These are phyloP conservation scores for Belonocnema kinseyi DNA, from an alignment of 1,140 invertebrate genomes.

Conservation along the genomic window DNA sequence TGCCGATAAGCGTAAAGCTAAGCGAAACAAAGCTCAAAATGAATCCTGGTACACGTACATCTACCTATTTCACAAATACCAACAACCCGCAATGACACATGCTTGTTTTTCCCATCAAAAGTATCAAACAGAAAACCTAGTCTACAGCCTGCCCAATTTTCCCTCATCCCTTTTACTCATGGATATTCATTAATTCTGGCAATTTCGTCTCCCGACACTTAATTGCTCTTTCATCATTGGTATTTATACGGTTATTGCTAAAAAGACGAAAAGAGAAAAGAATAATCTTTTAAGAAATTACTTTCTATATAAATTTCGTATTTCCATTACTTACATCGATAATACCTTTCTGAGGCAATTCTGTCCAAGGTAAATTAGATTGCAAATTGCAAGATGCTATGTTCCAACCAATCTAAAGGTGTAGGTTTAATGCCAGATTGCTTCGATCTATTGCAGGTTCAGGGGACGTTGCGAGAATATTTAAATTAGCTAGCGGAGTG, in stretches of 20 bases:
- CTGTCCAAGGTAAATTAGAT: constrained; percentile 27
- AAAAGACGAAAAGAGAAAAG: too few relatives aligned
- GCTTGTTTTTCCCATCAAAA: too few relatives aligned
- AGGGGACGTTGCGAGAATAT: constrained; percentile 34
- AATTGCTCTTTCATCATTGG: too few relatives aligned
- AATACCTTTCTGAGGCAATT: constrained; percentile 2
- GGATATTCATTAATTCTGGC: too few relatives aligned
- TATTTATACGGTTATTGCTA: too few relatives aligned
- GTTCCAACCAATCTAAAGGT: constrained; percentile 34
- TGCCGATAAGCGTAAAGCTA: constrained; percentile 22
- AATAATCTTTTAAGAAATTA: too few relatives aligned
- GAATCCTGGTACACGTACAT: neutral
- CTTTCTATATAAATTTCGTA: neutral
- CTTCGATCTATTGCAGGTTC: constrained; percentile 16
- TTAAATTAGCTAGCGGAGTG: constrained; percentile 6
- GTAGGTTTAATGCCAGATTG: constrained; percentile 18
- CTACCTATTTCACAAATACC: neutral
- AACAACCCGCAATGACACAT: neutral
- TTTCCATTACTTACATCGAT: neutral
- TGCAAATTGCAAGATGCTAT: constrained; percentile 22
- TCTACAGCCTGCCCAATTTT: too few relatives aligned
- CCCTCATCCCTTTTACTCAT: too few relatives aligned
- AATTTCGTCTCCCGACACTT: too few relatives aligned
- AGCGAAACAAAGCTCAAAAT: constrained; percentile 24
- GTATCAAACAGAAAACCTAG: too few relatives aligned